phyloP scores from a whole-genome alignment of 2,888 invertebrate species.

The Celastrina argiolus region DNA sequence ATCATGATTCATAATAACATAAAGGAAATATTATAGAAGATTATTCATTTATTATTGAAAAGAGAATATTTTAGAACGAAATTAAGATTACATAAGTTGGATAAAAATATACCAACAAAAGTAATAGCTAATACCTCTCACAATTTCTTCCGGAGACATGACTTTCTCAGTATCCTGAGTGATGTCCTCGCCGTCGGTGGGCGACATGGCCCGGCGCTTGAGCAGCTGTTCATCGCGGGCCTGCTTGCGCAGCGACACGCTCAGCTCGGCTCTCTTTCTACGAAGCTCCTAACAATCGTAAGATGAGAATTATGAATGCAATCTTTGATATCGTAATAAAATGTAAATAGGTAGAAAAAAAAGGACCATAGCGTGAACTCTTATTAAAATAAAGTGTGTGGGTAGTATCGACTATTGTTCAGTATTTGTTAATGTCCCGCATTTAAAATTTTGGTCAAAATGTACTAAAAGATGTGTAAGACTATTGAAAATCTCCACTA shows the following conservation, averaged over 20 bases:
- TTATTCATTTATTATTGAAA: no score
- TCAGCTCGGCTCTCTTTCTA: constrained; percentile 91
- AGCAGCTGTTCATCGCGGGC: constrained; percentile 95
- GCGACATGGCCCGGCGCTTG: constrained; percentile 90
- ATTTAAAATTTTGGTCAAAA: no score
- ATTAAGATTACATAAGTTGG: no score
- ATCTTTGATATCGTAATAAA: neutral
- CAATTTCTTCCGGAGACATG: constrained; percentile 84
- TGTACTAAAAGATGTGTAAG: neutral
- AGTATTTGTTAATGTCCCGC: no score
- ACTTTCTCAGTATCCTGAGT: constrained; percentile 52
- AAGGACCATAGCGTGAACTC: no score
- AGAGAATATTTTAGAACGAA: no score
- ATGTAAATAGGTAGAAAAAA: neutral
- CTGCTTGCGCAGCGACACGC: constrained; percentile 93
- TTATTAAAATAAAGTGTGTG: no score
- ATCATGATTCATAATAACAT: no score
- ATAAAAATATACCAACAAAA: no score
- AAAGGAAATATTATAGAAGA: no score
- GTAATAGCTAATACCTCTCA: constrained; percentile 62
- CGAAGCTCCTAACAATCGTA: constrained; percentile 86
- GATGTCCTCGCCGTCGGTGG: constrained; percentile 67
- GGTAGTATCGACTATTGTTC: no score
- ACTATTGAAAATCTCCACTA: no score
- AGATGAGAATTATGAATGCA: neutral